Evolutionary conservation across 2,113 vertebrate species (phyloP).

Genomic region (Pungitius pungitius): DNA sequence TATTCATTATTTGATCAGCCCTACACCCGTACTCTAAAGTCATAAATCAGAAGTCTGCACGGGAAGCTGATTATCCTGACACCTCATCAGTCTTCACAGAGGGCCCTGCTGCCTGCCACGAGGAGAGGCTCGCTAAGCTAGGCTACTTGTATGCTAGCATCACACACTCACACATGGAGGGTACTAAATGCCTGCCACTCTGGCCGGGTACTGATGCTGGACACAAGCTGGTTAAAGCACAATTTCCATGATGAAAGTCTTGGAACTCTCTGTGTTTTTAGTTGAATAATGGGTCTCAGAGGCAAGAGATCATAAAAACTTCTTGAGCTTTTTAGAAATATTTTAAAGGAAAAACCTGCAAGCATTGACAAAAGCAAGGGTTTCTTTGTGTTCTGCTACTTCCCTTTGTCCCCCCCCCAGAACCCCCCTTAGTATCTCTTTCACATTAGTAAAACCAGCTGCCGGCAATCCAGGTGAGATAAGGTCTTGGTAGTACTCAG

Average conservation of each 20-base stretch:
- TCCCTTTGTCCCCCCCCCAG: constrained; percentile 10
- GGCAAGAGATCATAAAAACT: not conserved
- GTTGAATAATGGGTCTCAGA: not conserved
- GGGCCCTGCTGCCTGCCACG: constrained; percentile 78
- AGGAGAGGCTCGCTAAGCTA: constrained; percentile 45
- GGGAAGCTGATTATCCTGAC: constrained; percentile 86
- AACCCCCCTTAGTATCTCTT: constrained; percentile 16
- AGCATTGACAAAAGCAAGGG: not conserved
- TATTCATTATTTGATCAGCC: constrained; percentile 88
- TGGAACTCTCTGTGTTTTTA: not conserved
- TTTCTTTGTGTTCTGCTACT: not conserved
- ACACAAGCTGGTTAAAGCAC: constrained; percentile 76
- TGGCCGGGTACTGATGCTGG: constrained; percentile 77
- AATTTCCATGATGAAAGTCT: not conserved
- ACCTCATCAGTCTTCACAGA: constrained; percentile 84
- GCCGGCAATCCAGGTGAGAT: constrained; percentile 53
- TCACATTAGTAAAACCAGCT: constrained; percentile 23
- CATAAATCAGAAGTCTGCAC: constrained; percentile 87
- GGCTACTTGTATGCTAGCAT: constrained; percentile 82
- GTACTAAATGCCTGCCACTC: constrained; percentile 39
- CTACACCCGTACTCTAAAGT: constrained; percentile 85
- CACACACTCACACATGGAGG: constrained; percentile 11
- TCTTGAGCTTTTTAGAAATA: not conserved
- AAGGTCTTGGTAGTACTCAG: constrained; percentile 32
- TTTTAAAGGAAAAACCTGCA: not conserved